These are phyloP conservation scores for Micoletzkya japonica DNA, from an alignment of 2,888 invertebrate genomes.

Conservation along the genomic window DNA sequence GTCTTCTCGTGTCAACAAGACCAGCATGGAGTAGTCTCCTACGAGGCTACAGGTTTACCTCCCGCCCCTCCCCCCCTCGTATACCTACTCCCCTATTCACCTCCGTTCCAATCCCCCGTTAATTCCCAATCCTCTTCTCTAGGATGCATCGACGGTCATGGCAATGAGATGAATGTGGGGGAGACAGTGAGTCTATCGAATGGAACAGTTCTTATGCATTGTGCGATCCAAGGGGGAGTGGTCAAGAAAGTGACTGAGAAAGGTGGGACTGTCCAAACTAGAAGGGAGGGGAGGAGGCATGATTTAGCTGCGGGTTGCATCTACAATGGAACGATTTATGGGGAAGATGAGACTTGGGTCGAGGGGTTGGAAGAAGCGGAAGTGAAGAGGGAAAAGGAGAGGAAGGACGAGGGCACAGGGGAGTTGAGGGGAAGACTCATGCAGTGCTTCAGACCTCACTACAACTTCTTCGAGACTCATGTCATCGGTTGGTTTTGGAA, in stretches of 20 bases:
- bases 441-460: constrained; percentile 51
- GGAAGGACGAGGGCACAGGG: not conserved
- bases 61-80: not conserved
- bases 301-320: constrained; percentile 44
- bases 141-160: constrained; percentile 45
- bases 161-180: constrained; percentile 41
- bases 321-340: constrained; percentile 44
- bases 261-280: constrained; percentile 28
- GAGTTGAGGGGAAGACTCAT: constrained; percentile 31
- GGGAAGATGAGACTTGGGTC: constrained; percentile 45
- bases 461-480: constrained; percentile 46
- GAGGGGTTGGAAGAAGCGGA: constrained; percentile 35
- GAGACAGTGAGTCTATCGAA: constrained; percentile 39
- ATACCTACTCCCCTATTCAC: too few species aligned
- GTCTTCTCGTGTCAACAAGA: constrained; percentile 43
- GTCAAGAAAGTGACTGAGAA: constrained; percentile 45
- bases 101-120: too few species aligned
- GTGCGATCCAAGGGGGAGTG: constrained; percentile 42
- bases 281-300: not conserved
- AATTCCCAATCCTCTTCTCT: not conserved
- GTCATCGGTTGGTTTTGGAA: constrained; percentile 37
- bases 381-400: not conserved
- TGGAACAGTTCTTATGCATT: constrained; percentile 45
- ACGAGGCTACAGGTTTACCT: constrained; percentile 40
- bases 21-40: constrained; percentile 47